These are phyloP conservation scores for Dolomedes plantarius DNA, from an alignment of 2,888 invertebrate species.

Conservation along the genomic window DNA sequence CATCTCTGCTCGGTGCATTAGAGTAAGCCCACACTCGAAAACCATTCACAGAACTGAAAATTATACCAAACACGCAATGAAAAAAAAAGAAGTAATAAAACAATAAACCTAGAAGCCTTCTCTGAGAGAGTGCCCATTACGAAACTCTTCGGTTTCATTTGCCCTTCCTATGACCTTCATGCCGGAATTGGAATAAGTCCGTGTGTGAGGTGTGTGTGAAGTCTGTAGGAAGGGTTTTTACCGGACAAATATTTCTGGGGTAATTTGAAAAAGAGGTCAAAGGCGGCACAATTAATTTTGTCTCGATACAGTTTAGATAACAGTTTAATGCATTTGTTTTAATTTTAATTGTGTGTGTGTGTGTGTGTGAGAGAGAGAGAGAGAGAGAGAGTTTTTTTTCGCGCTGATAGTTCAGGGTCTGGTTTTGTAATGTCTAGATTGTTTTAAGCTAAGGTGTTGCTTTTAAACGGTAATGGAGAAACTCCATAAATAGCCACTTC, in stretches of 20 bases:
- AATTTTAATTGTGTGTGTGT: not conserved
- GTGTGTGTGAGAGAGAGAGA: no score
- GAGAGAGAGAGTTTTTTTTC: no score
- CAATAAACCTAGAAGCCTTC: no score
- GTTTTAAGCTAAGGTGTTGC: not conserved
- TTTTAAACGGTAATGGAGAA: not conserved
- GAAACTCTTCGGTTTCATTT: not conserved
- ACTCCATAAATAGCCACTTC: not conserved
- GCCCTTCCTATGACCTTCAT: not conserved
- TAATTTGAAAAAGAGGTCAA: constrained; percentile 4
- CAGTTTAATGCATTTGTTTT: not conserved
- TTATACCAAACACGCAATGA: no score
- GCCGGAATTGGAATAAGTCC: not conserved
- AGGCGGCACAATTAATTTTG: not conserved
- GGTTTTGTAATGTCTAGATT: not conserved
- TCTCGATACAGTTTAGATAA: not conserved
- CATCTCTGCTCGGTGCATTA: no score
- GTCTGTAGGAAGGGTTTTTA: not conserved
- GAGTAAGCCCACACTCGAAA: no score
- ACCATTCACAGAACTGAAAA: no score
- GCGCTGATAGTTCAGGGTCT: not conserved
- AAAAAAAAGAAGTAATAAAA: no score
- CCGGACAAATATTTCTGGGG: not conserved
- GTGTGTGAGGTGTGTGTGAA: not conserved
- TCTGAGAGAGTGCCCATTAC: not conserved